These are phyloP conservation scores for Anthoscopus minutus DNA, from an alignment of 2,113 vertebrate genomes.

Conservation along the genomic window DNA sequence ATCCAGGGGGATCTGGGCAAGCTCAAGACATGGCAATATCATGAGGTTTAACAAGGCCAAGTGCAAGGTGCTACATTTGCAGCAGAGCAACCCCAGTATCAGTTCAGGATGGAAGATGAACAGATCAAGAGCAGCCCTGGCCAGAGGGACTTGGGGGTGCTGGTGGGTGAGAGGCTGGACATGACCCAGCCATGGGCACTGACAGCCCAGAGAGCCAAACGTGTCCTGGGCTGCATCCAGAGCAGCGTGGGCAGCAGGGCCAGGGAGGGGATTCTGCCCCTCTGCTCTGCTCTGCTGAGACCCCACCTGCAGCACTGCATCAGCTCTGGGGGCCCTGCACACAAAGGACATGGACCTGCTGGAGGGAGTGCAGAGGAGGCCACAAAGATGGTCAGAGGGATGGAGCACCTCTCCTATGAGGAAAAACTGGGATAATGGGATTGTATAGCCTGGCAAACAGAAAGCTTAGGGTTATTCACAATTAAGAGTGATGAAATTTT, in stretches of 20 bases:
- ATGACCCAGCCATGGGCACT: neutral
- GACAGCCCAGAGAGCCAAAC: neutral
- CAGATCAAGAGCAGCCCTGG: neutral
- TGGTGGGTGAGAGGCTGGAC: neutral
- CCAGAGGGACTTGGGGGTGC: neutral
- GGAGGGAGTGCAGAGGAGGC: neutral
- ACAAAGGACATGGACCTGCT: neutral
- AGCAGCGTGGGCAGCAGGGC: neutral
- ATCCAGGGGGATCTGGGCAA: neutral
- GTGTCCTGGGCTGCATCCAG: neutral
- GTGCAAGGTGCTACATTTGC: rapidly evolving
- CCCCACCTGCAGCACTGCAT: neutral
- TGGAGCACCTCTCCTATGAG: neutral
- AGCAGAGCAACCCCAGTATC: neutral
- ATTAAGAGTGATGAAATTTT: neutral
- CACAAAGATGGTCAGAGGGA: neutral
- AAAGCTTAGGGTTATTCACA: neutral
- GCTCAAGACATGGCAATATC: neutral
- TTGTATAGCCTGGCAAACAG: neutral
- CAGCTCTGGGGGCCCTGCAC: neutral
- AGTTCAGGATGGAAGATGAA: rapidly evolving
- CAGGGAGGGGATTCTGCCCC: neutral
- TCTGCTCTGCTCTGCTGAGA: neutral
- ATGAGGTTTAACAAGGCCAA: rapidly evolving
- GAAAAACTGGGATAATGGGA: neutral